Conservation (phyloP, 2,888 invertebrate species). For the Macrostomum cliftonense region DNA sequence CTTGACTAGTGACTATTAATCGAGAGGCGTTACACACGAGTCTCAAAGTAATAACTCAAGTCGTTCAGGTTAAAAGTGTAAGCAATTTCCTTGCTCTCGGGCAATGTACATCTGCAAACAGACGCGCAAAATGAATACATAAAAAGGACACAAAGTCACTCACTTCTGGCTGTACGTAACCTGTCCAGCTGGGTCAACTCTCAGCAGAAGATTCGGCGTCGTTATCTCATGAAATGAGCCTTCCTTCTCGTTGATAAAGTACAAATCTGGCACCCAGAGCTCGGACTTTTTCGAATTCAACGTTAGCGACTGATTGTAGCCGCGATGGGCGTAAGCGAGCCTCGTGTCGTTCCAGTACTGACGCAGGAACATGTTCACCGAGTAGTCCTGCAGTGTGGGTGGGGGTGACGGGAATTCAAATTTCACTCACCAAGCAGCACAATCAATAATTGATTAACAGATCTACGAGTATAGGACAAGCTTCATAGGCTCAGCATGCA, state of each 20-base stretch:
- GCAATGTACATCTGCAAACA: too few species aligned
- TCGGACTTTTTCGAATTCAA: constrained; percentile 7
- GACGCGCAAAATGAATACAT: not conserved
- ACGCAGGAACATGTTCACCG: constrained; percentile 9
- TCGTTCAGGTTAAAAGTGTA: too few species aligned
- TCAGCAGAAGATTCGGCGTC: constrained; percentile 8
- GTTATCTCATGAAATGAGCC: constrained; percentile 7
- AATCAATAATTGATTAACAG: too few species aligned
- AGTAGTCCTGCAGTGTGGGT: constrained; percentile 4
- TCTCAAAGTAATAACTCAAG: too few species aligned
- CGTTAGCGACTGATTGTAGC: constrained; percentile 7
- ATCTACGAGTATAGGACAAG: too few species aligned
- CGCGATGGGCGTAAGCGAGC: not conserved
- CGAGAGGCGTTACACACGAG: too few species aligned
- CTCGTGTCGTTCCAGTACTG: constrained; percentile 7
- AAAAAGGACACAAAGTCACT: not conserved
- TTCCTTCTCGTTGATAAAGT: constrained; percentile 10
- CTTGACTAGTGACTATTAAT: too few species aligned
- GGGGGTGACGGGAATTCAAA: too few species aligned
- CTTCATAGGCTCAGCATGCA: too few species aligned
- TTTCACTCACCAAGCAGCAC: too few species aligned
- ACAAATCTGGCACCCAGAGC: constrained; percentile 10
- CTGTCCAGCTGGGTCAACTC: constrained; percentile 2
- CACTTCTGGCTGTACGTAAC: constrained; percentile 10
- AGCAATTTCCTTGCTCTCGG: too few species aligned